Conservation (phyloP, 2,797 vertebrate species). For the Numenius phaeopus region DNA sequence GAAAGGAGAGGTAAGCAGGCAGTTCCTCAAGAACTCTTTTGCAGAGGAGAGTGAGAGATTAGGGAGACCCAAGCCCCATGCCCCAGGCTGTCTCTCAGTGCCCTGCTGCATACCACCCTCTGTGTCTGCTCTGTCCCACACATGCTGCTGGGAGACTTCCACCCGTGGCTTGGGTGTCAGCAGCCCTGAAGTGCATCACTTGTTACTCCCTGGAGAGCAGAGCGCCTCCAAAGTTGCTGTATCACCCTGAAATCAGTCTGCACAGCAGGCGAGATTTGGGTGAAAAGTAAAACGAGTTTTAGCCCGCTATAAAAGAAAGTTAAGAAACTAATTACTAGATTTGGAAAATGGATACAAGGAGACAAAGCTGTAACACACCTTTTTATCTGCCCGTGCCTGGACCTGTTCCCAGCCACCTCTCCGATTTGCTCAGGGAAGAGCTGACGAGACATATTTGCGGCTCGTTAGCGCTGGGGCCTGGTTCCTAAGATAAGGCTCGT, state of each 20-base stretch:
- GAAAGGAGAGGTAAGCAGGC: background rate
- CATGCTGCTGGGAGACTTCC: background rate
- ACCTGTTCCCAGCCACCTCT: background rate
- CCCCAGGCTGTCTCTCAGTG: background rate
- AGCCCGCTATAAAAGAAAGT: background rate
- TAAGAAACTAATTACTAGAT: conserved; percentile 24
- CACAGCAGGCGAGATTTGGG: background rate
- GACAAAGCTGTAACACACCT: background rate
- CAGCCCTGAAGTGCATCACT: background rate
- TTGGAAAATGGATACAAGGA: background rate
- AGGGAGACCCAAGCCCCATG: accelerated
- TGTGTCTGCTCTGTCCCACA: accelerated
- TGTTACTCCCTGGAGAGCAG: background rate
- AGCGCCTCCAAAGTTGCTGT: background rate
- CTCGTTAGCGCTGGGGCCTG: background rate
- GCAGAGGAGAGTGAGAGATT: background rate
- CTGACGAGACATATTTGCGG: background rate
- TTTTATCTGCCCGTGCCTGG: background rate
- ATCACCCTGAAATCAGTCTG: background rate
- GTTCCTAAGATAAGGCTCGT: background rate
- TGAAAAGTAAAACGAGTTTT: background rate
- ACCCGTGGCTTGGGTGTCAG: accelerated
- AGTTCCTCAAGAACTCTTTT: background rate
- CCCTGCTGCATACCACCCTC: background rate
- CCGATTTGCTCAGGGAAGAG: background rate